A percentile compares a stretch with the other conserved stretches of the same genome.
These are phyloP conservation scores for Apamea monoglypha DNA, from an alignment of 2,888 invertebrate species.

Conservation along the genomic window DNA sequence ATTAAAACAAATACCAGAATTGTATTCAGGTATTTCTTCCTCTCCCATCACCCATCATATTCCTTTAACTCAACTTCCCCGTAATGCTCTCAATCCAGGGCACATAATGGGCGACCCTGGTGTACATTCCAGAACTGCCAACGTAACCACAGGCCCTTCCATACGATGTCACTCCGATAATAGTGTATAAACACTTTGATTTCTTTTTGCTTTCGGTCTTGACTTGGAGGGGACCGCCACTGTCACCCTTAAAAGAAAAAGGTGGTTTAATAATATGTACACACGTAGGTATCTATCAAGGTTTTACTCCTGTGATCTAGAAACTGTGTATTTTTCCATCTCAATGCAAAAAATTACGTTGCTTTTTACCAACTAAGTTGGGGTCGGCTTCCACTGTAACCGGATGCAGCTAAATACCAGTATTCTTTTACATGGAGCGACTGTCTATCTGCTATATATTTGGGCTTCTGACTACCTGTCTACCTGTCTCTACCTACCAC, in stretches of 20 bases:
- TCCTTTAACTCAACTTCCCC: neutral
- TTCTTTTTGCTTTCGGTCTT: neutral
- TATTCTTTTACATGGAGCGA: too few species aligned
- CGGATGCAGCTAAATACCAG: too few species aligned
- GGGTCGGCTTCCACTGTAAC: too few species aligned
- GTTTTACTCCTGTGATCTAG: too few species aligned
- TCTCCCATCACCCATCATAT: neutral
- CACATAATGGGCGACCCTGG: slow-evolving; percentile 86
- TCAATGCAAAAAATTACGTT: too few species aligned
- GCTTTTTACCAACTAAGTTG: too few species aligned
- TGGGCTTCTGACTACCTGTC: too few species aligned
- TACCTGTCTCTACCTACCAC: too few species aligned
- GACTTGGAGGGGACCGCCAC: slow-evolving; percentile 50
- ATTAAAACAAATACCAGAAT: neutral
- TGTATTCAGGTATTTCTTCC: neutral
- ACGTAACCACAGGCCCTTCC: slow-evolving; percentile 78
- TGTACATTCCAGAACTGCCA: slow-evolving; percentile 89
- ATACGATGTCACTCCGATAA: slow-evolving; percentile 51
- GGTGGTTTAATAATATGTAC: neutral
- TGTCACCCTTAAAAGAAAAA: slow-evolving; percentile 42
- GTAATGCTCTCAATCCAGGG: slow-evolving; percentile 80
- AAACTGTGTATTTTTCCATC: too few species aligned
- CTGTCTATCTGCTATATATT: too few species aligned
- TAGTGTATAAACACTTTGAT: slow-evolving; percentile 31
- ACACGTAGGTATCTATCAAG: too few species aligned